Conservation (phyloP, 2,797 vertebrate species). For the Acanthurus lineatus region DNA sequence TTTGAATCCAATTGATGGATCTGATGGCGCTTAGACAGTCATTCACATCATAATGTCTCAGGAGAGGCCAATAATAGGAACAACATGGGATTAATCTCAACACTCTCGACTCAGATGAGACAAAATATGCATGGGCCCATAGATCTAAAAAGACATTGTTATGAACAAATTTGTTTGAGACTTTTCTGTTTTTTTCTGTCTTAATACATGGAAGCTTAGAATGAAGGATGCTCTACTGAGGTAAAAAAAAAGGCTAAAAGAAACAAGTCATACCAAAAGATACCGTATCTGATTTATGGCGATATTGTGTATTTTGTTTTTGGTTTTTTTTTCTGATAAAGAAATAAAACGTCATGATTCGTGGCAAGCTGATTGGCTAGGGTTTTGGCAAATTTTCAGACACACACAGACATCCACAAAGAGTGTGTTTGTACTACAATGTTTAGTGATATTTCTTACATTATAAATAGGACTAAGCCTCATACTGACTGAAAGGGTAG, state of each 20-base stretch:
- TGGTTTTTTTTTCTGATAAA: not conserved
- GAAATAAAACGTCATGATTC: not conserved
- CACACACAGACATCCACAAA: not conserved
- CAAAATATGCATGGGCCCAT: constrained; percentile 77
- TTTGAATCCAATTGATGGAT: constrained; percentile 87
- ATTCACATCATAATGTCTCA: constrained; percentile 84
- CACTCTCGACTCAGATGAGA: constrained; percentile 71
- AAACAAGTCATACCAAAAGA: constrained; percentile 18
- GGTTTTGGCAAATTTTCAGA: no score
- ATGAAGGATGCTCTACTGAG: constrained; percentile 27
- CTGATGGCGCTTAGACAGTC: constrained; percentile 84
- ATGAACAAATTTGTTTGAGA: constrained; percentile 74
- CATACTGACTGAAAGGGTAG: no score
- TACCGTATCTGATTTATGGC: not conserved
- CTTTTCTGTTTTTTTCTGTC: constrained; percentile 46
- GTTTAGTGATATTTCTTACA: not conserved
- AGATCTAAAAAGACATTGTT: constrained; percentile 70
- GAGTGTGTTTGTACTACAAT: not conserved
- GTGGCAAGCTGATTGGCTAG: no score
- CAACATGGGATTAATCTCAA: constrained; percentile 85
- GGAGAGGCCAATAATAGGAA: constrained; percentile 86
- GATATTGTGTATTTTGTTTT: not conserved
- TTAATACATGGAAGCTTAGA: constrained; percentile 22
- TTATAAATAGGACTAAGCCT: not conserved
- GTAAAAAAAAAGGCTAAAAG: constrained; percentile 10